These are phyloP conservation scores for Drosophila mercatorum DNA, from an alignment of 2,888 invertebrate species.

Conservation along the genomic window DNA sequence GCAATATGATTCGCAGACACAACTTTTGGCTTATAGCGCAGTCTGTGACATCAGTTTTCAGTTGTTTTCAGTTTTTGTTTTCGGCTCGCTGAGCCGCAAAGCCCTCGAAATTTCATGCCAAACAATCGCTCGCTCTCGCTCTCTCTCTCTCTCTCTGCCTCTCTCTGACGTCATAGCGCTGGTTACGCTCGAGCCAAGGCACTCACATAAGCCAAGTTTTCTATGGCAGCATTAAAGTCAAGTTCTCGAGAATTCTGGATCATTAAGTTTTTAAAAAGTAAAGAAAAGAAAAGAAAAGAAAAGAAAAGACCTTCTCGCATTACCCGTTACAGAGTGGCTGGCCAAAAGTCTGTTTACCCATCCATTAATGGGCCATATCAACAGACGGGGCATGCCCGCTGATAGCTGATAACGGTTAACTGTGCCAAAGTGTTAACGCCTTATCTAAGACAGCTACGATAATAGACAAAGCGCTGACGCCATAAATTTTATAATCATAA, in stretches of 20 bases:
- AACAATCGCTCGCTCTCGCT: background rate
- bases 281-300: background rate
- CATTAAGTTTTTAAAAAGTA: conserved; percentile 21
- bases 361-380: conserved; percentile 19
- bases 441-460: conserved; percentile 47
- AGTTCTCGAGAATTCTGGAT: conserved; percentile 46
- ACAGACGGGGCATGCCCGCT: conserved; percentile 41
- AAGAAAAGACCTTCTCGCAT: conserved; percentile 1
- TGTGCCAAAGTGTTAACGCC: conserved; percentile 41
- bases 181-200: conserved; percentile 63
- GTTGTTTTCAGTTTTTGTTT: conserved; percentile 11
- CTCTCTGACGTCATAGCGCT: conserved; percentile 63
- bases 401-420: conserved; percentile 27
- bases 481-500: conserved; percentile 13
- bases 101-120: conserved; percentile 28
- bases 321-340: conserved; percentile 10
- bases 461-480: conserved; percentile 25
- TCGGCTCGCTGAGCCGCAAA: conserved; percentile 24
- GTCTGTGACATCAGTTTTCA: conserved; percentile 39
- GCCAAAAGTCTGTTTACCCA: conserved; percentile 9
- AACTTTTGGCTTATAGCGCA: conserved; percentile 18
- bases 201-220: conserved; percentile 47
- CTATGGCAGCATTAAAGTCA: conserved; percentile 25
- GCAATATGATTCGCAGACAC: conserved; percentile 4
- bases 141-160: background rate